Conservation (phyloP, 2,888 invertebrate species). For the Seira sanloemensis region DNA sequence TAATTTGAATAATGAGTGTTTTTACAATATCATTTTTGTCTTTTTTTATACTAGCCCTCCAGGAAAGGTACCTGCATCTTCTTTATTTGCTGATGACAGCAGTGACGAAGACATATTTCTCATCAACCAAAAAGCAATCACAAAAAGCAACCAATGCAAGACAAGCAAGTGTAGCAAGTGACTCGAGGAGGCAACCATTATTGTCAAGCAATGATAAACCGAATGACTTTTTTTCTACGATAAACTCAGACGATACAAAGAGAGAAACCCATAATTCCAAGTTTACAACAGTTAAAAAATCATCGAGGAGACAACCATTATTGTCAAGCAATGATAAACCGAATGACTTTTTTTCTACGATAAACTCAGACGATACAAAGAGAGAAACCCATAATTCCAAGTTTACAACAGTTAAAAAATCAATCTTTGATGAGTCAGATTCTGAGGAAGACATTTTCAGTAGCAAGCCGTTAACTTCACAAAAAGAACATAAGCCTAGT, state of each 20-base stretch:
- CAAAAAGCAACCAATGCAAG: background rate
- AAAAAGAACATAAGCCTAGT: background rate
- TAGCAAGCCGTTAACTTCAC: slow-evolving; percentile 22
- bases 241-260: background rate
- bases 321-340: too few species aligned
- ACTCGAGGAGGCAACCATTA: too few species aligned
- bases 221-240: too few species aligned
- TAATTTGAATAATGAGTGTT: slow-evolving; percentile 12
- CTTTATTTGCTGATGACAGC: slow-evolving; percentile 54
- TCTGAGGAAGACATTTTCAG: slow-evolving; percentile 71
- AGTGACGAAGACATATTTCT: slow-evolving; percentile 65
- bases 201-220: too few species aligned
- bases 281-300: slow-evolving; percentile 44
- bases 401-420: slow-evolving; percentile 44
- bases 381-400: background rate
- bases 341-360: too few species aligned
- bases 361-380: background rate
- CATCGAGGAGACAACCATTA: too few species aligned
- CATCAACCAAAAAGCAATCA: slow-evolving; percentile 29
- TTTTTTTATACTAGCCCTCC: background rate
- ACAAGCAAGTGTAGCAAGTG: too few species aligned
- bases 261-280: background rate
- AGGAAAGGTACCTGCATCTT: slow-evolving; percentile 29
- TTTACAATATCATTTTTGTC: background rate
- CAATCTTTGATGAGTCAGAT: slow-evolving; percentile 73